Base-by-base conservation (phyloP, 2,888 invertebrate genomes). In the Parelbella ahira region DNA sequence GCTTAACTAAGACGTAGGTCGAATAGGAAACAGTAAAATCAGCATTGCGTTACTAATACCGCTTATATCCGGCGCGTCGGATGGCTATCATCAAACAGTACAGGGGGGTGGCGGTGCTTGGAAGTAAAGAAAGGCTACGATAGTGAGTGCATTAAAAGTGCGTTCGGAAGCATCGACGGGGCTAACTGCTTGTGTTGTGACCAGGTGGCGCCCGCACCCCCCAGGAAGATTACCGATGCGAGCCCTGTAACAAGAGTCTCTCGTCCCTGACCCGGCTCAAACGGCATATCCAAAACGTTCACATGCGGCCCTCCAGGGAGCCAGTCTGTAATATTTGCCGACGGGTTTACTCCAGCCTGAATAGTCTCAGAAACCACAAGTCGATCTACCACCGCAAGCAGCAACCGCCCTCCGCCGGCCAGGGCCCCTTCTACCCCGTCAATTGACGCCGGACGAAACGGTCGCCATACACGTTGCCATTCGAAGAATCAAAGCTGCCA, bases 291-390 rank as follows among this genome's bases (percentile, higher is more conserved):
- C 95, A 95, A 90, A 95, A 95, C 89, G 95, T 95, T 68, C 95
- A 95, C 89, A 94, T 94, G 93, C 91, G 94, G 70, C 95, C 95
- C 67, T 94, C 94, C 79, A 92, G 95, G 89, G 94, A 94, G 89
- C 95, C 95, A 58, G 94, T 95, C 77, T 96, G 95, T 91, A 95
- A 94, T 90, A 94, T 95, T 79, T 96, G 95, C 90, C 94, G 95
- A 86, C 93, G 95, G 76, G 95, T 95, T 63, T 96, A 95, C 90
- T 94, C 95, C 90, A 95, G 95, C 76, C 90, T 95, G 70, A 95
- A 95, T 90, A 95, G 94, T 78, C 91, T 95, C 70, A 91, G 95
- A 82, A 95, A 95, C 90, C 95, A 95, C 91, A 95, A 95, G 91
- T 95, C 95, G 84, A 95, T 96, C 90, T 95, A 95, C 88, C 95